phyloP scores from a whole-genome alignment of 92 coral and sea anemone genomes.

The Nematostella vectensis region DNA sequence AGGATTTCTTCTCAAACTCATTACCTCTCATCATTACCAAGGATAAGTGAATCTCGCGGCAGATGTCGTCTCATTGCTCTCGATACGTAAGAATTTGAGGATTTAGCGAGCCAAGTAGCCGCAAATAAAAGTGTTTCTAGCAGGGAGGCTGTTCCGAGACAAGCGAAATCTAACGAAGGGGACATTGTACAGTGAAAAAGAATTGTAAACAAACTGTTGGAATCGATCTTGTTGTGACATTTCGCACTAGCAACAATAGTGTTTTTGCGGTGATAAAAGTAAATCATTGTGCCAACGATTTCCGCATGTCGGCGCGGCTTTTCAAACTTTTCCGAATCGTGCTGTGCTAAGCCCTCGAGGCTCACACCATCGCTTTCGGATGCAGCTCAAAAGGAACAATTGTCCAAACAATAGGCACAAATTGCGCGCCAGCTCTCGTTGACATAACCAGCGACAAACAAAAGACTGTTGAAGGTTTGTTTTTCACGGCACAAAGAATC shows the following conservation, averaged over 20 bases:
- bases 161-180: conserved; percentile 35
- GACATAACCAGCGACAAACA: conserved; percentile 83
- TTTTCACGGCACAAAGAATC: conserved; percentile 72
- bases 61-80: neutral
- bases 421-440: conserved; percentile 89
- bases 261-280: conserved; percentile 65
- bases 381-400: conserved; percentile 62
- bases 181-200: conserved; percentile 40
- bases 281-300: conserved; percentile 59
- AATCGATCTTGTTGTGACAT: conserved; percentile 78
- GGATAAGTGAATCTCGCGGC: neutral
- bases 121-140: too few relatives aligned
- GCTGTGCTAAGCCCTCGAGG: conserved; percentile 27
- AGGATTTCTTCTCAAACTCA: too few relatives aligned
- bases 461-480: conserved; percentile 63
- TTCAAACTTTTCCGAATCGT: conserved; percentile 11
- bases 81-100: too few relatives aligned
- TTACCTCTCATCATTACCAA: neutral
- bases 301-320: conserved; percentile 31
- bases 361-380: conserved; percentile 49
- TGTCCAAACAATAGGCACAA: conserved; percentile 64
- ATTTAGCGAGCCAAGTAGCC: too few relatives aligned
- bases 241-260: conserved; percentile 67
- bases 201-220: conserved; percentile 77
- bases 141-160: too few relatives aligned